Base-by-base conservation (phyloP, 2,113 vertebrate genomes). In the Neotoma lepida region DNA sequence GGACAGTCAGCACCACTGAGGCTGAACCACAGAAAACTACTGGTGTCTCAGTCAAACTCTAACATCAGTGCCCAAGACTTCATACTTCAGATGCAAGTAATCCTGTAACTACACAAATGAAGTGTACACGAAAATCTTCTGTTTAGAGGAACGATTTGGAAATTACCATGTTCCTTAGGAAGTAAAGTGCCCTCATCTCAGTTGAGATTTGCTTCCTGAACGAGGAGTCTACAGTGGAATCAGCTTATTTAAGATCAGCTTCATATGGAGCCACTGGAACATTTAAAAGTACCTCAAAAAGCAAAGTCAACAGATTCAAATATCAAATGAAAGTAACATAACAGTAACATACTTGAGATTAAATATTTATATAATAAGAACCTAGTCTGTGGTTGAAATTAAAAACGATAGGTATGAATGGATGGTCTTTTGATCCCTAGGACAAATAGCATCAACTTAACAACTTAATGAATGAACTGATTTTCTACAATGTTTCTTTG, bases 241-340 rank as follows among this genome's bases (percentile, higher is more conserved):
- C 39, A 9, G 9, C 4, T 58, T 33, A 51, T 33, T 86, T 71
- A 70, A 77, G 49, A 71, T 63, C 30, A 82, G 2, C 5, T 35
- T 68, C 15, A 35, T 33, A 68, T 68, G 64, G 64, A 35, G 35
- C 9, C 15, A 86, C 13, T 64, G 81, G 33, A 24, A 24, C 54
- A 58, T 22, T 68, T 80, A 12, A 88, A 92, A 56, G n/a, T 28
- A 88, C 44, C 22, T 80, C 14, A 80, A 28, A 44, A 93, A 63
- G 41, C 17, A 68, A 88, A 49, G 14, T 86, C 49, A 22, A 35
- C 9, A 56, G 73, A 82, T 89, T 95, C 46, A 91, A 76, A 81
- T 71, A 13, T 63, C 24, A 92, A 64, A 64, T 95, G 46, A 93
- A 92, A 94, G 39, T 68, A 3, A 73, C 76, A 49, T 17, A 46